These are phyloP conservation scores for Fissipunctia ypsillon DNA, from an alignment of 2,888 invertebrate genomes.

Conservation along the genomic window DNA sequence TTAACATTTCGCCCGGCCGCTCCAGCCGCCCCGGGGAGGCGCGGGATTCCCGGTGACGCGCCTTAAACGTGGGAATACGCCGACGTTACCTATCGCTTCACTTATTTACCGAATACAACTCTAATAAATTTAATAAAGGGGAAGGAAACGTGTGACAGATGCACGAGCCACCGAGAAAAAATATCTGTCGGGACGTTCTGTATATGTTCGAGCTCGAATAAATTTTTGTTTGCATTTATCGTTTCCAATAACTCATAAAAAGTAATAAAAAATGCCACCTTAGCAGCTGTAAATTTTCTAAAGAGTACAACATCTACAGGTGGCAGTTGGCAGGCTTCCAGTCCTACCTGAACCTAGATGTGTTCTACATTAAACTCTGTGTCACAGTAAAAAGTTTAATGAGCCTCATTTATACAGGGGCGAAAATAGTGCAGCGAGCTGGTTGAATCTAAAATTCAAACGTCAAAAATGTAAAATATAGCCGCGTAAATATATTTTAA, in stretches of 20 bases:
- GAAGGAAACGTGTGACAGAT: slow-evolving; percentile 81
- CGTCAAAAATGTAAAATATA: slow-evolving; percentile 68
- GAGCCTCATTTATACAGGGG: slow-evolving; percentile 65
- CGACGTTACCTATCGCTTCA: slow-evolving; percentile 81
- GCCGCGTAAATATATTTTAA: slow-evolving; percentile 68
- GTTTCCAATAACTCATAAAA: slow-evolving; percentile 72
- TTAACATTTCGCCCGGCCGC: slow-evolving; percentile 78
- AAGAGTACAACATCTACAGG: slow-evolving; percentile 85
- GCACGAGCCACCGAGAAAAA: slow-evolving; percentile 72
- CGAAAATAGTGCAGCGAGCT: slow-evolving; percentile 39
- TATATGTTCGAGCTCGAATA: slow-evolving; percentile 64
- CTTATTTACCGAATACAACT: slow-evolving; percentile 84
- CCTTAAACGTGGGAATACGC: slow-evolving; percentile 72
- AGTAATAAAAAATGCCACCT: slow-evolving; percentile 73
- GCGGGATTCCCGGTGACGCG: slow-evolving; percentile 83
- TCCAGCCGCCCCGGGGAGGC: slow-evolving; percentile 74
- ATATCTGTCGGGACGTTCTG: slow-evolving; percentile 58
- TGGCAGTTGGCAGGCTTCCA: slow-evolving; percentile 89
- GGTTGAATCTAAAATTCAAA: slow-evolving; percentile 61
- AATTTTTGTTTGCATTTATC: slow-evolving; percentile 72
- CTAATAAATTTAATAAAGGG: slow-evolving; percentile 87
- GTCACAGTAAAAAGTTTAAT: slow-evolving; percentile 79
- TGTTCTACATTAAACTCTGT: slow-evolving; percentile 78
- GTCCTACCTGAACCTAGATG: slow-evolving; percentile 81
- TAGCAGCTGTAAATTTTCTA: slow-evolving; percentile 77